Evolutionary conservation across 2,113 vertebrate genomes (phyloP).

Genomic region (Megaleporinus macrocephalus): DNA sequence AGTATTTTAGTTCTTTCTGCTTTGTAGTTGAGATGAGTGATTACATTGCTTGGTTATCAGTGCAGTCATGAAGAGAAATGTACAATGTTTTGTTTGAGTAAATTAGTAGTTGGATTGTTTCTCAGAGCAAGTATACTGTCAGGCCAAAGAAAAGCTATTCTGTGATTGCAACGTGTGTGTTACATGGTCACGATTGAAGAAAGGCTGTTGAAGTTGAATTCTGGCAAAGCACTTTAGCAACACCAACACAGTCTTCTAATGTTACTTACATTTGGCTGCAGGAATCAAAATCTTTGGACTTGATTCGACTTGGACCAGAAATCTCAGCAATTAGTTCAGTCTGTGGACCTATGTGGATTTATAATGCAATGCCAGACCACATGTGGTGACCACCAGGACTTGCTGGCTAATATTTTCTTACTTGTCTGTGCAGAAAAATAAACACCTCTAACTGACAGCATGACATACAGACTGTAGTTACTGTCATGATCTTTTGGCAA

Average conservation of each 20-base stretch:
- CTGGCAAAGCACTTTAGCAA: not conserved
- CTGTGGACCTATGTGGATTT: not conserved
- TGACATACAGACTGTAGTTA: slow-evolving; percentile 5
- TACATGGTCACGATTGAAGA: slow-evolving; percentile 11
- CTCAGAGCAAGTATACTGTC: not conserved
- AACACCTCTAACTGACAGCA: not conserved
- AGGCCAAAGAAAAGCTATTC: not conserved
- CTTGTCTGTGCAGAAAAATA: slow-evolving; percentile 3
- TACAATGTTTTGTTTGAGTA: too few species aligned
- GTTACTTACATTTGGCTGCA: not conserved
- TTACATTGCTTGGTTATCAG: too few species aligned
- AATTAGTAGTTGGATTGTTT: not conserved
- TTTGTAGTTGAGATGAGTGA: too few species aligned
- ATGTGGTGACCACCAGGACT: not conserved
- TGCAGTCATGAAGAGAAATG: too few species aligned
- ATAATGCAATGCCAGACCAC: not conserved
- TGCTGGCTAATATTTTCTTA: not conserved
- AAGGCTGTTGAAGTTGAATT: not conserved
- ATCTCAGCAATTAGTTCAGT: slow-evolving; percentile 12
- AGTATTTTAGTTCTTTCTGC: too few species aligned
- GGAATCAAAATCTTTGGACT: not conserved
- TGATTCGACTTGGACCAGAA: not conserved
- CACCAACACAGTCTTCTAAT: slow-evolving; percentile 5
- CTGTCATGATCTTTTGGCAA: not conserved
- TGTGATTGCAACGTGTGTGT: not conserved